Evolutionary conservation across 2,888 invertebrate species (phyloP), one percentile per base, ranked within the genome.

Genomic region (Drosophila ustulata): DNA sequence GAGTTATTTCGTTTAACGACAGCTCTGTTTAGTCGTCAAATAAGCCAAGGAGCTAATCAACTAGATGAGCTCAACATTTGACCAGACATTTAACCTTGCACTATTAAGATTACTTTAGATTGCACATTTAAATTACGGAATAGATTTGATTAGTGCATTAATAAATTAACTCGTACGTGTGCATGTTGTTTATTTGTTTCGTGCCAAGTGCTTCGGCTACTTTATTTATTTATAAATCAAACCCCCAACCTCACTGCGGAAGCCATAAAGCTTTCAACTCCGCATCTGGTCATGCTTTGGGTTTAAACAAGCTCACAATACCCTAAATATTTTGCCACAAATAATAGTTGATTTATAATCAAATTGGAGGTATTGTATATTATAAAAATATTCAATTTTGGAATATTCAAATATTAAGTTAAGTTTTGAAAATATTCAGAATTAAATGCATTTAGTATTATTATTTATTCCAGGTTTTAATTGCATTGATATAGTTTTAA

Each of bases 11-110:
- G 4, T 25, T 50, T 41, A 39, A 66, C 39, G 47, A 67, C 45
- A 49, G 4, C 46, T 56, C n/a, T 41, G 2, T 51, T 62, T 49
- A 32, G 43, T 41, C 11, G 25, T n/a, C 23, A 37, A 58, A 50
- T 39, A 43, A 25, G 8, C 8, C 9, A 34, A 76, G 23, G 41
- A 56, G 25, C 61, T 66, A 53, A 72, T 66, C 53, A 78, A 49
- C 39, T 45, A 43, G 30, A 13, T 50, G 37, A 46, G 13, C 6
- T n/a, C 3, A 9, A n/a, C 23, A 50, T 50, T 50, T 34, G 37
- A 13, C 51, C 26, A 39, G 2, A 11, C 8, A 41, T 13, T 6
- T 39, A 13, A 39, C n/a, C 39, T 9, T 13, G 0, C n/a, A 13
- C 39, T 39, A 39, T 39, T 39, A 41, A 41, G 7, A 7, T 41